Evolutionary conservation across 2,113 vertebrate genomes (phyloP).

Genomic region (Sisor rabdophorus): DNA sequence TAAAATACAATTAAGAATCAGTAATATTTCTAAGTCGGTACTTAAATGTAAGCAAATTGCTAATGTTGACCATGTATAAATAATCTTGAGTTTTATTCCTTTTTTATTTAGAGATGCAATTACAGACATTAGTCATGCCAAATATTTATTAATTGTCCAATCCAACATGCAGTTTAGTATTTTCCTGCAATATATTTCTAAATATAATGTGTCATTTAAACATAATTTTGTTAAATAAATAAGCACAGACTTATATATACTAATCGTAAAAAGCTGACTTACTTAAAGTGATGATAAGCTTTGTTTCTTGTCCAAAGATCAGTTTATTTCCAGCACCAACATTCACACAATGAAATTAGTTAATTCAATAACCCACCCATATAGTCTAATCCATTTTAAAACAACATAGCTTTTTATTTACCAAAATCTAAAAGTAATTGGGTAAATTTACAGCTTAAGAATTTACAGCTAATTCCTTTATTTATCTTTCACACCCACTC

Average conservation of each 20-base stretch:
- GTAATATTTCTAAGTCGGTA: not conserved
- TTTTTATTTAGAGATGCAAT: no score
- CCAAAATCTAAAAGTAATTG: not conserved
- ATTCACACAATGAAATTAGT: slow-evolving; percentile 38
- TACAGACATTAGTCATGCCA: not conserved
- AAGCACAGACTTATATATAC: not conserved
- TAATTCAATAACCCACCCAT: slow-evolving; percentile 34
- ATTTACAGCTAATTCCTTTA: no score
- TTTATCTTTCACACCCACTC: no score
- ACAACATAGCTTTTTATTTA: not conserved
- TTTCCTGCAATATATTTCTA: not conserved
- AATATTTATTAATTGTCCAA: not conserved
- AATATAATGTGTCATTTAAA: not conserved
- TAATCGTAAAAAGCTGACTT: slow-evolving; percentile 30
- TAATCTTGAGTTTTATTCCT: not conserved
- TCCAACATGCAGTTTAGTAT: no score
- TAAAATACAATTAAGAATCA: no score
- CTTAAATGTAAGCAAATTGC: not conserved
- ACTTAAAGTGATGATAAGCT: slow-evolving; percentile 45
- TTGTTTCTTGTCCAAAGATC: slow-evolving; percentile 42
- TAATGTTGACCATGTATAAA: not conserved
- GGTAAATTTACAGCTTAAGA: no score
- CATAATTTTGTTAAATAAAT: not conserved
- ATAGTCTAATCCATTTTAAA: not conserved
- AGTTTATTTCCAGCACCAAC: slow-evolving; percentile 25